phyloP scores from a whole-genome alignment of 2,888 invertebrate genomes.

The Pterostichus madidus region DNA sequence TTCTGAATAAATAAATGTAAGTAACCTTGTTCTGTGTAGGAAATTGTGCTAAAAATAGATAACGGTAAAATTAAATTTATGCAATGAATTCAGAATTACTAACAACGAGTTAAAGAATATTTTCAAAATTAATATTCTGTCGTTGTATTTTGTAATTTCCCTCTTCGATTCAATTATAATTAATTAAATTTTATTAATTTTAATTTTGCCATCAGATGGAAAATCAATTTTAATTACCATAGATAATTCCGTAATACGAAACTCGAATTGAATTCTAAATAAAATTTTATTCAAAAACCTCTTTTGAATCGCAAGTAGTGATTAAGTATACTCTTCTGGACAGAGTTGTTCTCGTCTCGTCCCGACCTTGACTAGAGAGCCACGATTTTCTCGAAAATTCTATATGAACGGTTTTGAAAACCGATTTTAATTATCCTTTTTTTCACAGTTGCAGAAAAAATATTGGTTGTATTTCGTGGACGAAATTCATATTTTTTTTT shows the following conservation, averaged over 20 bases:
- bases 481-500: too few species aligned
- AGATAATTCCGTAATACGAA: constrained; percentile 7
- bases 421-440: too few species aligned
- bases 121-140: constrained; percentile 33
- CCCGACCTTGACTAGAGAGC: too few species aligned
- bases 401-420: too few species aligned
- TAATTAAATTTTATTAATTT: constrained; percentile 54
- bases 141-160: constrained; percentile 15
- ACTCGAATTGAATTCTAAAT: constrained; percentile 20
- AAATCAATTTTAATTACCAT: constrained; percentile 46
- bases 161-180: constrained; percentile 28
- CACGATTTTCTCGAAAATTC: too few species aligned
- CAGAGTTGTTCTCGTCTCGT: too few species aligned
- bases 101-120: constrained; percentile 23
- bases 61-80: constrained; percentile 9
- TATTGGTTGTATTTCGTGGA: too few species aligned
- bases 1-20: constrained; percentile 46
- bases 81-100: constrained; percentile 41
- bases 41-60: constrained; percentile 29
- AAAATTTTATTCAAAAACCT: not conserved
- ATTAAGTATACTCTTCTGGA: too few species aligned
- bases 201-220: constrained; percentile 18
- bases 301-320: not conserved
- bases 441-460: too few species aligned
- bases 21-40: constrained; percentile 11